Percentiles rank a stretch among this genome's conserved stretches.
phyloP scores from a whole-genome alignment of 2,113 vertebrate genomes.

The Xiphorhynchus elegans region DNA sequence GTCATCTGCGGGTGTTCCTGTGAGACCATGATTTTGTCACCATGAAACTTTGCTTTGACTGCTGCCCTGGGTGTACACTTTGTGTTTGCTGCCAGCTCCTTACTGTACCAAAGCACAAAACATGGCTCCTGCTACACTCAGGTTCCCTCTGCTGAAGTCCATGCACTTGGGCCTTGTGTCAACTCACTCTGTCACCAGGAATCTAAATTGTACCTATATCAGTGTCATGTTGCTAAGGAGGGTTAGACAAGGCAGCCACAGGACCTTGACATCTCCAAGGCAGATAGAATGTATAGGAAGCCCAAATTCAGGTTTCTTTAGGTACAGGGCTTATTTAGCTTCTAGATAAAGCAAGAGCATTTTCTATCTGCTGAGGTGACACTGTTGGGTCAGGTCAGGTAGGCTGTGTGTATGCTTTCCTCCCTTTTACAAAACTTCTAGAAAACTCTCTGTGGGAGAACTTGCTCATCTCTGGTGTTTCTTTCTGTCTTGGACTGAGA shows the following conservation, averaged over 20 bases:
- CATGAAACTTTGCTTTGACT: neutral
- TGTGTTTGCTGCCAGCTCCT: neutral
- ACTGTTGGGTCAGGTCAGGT: neutral
- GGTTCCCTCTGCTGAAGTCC: neutral
- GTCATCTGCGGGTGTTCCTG: neutral
- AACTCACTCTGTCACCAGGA: neutral
- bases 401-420: neutral
- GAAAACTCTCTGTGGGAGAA: neutral
- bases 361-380: neutral
- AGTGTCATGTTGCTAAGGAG: neutral
- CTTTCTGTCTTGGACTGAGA: neutral
- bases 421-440: neutral
- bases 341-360: neutral
- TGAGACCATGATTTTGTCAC: neutral
- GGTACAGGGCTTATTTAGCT: neutral
- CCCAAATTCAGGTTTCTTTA: neutral
- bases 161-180: neutral
- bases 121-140: neutral
- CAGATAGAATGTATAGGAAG: neutral
- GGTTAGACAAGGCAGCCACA: neutral
- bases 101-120: neutral
- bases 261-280: neutral
- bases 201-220: neutral
- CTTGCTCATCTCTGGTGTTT: neutral
- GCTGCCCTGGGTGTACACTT: neutral